Evolutionary conservation across 2,888 invertebrate genomes (phyloP).

Genomic region (Lymantria monacha): DNA sequence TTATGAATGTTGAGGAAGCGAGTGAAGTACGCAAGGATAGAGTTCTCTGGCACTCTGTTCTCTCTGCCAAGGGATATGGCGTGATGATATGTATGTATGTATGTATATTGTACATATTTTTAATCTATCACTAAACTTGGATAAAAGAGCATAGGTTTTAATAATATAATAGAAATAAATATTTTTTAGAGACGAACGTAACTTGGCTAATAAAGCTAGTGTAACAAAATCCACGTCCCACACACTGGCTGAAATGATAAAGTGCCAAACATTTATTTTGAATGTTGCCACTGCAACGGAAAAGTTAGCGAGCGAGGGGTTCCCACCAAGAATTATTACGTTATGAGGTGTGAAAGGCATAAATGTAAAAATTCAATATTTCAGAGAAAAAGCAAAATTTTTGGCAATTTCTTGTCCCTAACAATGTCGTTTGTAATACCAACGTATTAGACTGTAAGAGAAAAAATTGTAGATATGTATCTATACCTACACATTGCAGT

Average conservation of each 20-base stretch:
- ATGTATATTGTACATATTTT: too few species aligned
- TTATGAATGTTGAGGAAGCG: too few species aligned
- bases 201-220: conserved; percentile 35
- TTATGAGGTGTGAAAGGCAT: conserved; percentile 82
- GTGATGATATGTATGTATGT: too few species aligned
- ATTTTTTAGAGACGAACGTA: conserved; percentile 1
- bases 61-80: too few species aligned
- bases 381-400: conserved; percentile 66
- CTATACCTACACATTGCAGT: too few species aligned
- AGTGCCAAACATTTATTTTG: conserved; percentile 79
- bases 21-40: too few species aligned
- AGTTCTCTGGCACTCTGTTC: too few species aligned
- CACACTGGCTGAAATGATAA: conserved; percentile 62
- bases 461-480: too few species aligned
- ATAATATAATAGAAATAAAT: background rate
- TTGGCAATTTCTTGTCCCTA: conserved; percentile 57
- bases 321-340: conserved; percentile 76
- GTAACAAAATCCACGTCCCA: conserved; percentile 39
- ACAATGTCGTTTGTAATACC: conserved; percentile 57
- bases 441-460: conserved; percentile 30
- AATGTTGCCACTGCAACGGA: conserved; percentile 74
- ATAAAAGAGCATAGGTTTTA: too few species aligned
- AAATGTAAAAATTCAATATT: conserved; percentile 82
- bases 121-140: too few species aligned
- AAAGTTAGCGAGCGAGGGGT: conserved; percentile 68